Base-by-base conservation (phyloP, 2,113 vertebrate species). In the Neofelis nebulosa region DNA sequence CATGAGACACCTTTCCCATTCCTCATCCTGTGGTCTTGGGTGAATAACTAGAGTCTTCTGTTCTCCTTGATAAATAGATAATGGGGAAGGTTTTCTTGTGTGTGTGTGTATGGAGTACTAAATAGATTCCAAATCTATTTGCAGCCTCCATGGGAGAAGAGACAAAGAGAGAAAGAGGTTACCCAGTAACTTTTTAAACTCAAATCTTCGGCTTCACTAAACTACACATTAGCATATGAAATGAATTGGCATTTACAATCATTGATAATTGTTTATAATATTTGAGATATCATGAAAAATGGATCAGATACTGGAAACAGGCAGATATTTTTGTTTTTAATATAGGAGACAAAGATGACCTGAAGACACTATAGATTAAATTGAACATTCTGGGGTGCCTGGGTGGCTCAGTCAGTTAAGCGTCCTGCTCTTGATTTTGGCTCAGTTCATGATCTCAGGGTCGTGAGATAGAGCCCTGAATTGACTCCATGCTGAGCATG, bases 111-210 rank as follows among this genome's bases (percentile, higher is more conserved):
- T 63, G 71, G 15, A 10, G 25, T n/a, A 97, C 78, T 82, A 89
- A 82, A 85, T 57, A 89, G 14, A 92, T 73, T 81, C 45, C 33
- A 93, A 97, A 81, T 95, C 61, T 87, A 29, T 52, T 71, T 52
- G 87, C 15, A 33, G 55, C 52, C 25, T 78, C 4, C 13, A 21
- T 7, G 52, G 36, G 41, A 82, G 36, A 96, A 57, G 4, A 83
- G 65, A 15, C 31, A 36, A 63, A 68, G 41, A 91, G 65, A 57
- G 38, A 76, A 79, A 61, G 11, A 65, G 79, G 25, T 71, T 31
- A 36, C 9, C 25, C 10, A 71, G 63, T 9, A 18, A 27, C 29
- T 92, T 78, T 55, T 82, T 79, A 96, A 96, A 93, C 66, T 86
- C 4, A 89, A 65, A 71, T 38, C 55, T 69, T 68, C 52, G 52